Evolutionary conservation across 2,888 invertebrate species (phyloP), one percentile per base, ranked within the genome.

Genomic region (Ctena decussata): DNA sequence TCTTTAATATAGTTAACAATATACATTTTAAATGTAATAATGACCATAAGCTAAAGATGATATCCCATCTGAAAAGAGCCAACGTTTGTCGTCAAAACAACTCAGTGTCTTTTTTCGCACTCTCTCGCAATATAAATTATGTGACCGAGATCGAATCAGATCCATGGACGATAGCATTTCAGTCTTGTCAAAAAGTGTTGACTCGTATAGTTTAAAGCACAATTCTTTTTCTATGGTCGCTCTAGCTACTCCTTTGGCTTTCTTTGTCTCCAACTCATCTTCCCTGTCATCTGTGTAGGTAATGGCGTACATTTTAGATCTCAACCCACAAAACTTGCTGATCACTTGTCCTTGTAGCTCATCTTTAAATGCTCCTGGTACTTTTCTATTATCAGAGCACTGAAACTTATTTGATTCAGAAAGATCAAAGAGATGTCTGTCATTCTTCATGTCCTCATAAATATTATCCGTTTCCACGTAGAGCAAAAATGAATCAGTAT

Each of bases 111-210:
- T 70, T 37, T 70, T 70, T 37, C 41, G 3, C 70, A 70, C 70
- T 41, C 21, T 70, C 41, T 70, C 70, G 24, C 70, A 70, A 24
- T 12, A 24, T n/a, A 70, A 21, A 21, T 37, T 70, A 41, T 70
- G 70, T 24, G 37, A 41, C 35, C 70, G 70, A 70, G 39, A 39
- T 15, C 70, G 70, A 37, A 70, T 70, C 11, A 70, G 24, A n/a
- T 70, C 70, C 70, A 70, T 70, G 6, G 70, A 70, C 11, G 70
- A 32, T 70, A 37, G n/a, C 70, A 70, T 70, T 70, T 70, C 70
- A 37, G 41, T 41, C 41, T 37, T 35, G 70, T 70, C 37, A 12
- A 70, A 70, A 15, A 70, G 70, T 24, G 41, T 41, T 70, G 11
- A 6, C 41, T 70, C 70, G 39, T 70, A 37, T 6, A 70, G 6